phyloP scores from a whole-genome alignment of 2,797 vertebrate genomes.

The Percopsis omiscomaycus region DNA sequence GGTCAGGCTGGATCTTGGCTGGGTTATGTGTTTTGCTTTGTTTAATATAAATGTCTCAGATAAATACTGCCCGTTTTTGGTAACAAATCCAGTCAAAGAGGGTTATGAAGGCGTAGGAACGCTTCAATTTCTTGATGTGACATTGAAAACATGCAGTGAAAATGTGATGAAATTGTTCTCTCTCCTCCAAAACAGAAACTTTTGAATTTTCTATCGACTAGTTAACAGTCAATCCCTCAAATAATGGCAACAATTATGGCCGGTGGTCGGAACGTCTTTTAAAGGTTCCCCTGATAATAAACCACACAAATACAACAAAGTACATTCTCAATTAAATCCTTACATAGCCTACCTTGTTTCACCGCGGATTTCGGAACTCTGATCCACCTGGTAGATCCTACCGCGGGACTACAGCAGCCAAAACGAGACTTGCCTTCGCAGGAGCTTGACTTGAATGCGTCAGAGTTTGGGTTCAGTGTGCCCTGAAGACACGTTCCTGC shows the following conservation, averaged over 20 bases:
- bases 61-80: too few species aligned
- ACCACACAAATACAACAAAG: background rate
- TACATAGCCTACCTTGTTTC: constrained; percentile 41
- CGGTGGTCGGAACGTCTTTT: too few species aligned
- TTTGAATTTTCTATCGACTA: too few species aligned
- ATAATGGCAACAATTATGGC: too few species aligned
- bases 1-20: constrained; percentile 47
- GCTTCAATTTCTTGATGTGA: background rate
- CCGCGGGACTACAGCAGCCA: constrained; percentile 11
- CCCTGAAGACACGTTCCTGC: constrained; percentile 7
- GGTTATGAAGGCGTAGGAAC: too few species aligned
- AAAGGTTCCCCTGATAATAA: too few species aligned
- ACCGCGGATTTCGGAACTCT: constrained; percentile 16
- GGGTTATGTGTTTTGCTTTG: background rate
- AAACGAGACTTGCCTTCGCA: constrained; percentile 23
- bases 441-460: constrained; percentile 25
- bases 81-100: too few species aligned
- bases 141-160: background rate
- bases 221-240: too few species aligned
- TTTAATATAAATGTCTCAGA: too few species aligned
- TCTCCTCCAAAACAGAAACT: background rate
- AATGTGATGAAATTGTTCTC: background rate
- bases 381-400: constrained; percentile 18
- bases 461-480: constrained; percentile 4
- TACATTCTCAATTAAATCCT: background rate